Percentiles rank a stretch among this genome's conserved stretches.
Conservation (phyloP, 2,888 invertebrate genomes). For the Argynnis bischoffii region DNA sequence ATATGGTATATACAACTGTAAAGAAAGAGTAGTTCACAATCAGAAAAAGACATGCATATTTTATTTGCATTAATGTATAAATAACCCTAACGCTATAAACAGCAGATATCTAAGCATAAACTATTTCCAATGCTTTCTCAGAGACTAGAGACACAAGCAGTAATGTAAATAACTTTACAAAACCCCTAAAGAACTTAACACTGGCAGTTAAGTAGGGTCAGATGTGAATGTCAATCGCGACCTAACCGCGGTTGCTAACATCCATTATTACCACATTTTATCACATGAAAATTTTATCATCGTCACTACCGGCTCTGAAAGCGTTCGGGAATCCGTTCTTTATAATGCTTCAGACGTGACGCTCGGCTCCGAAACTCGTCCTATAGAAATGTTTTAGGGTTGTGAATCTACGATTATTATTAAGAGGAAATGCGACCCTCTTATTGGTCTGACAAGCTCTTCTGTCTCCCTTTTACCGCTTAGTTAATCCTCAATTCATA, state of each 20-base stretch:
- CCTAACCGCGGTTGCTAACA: constrained; percentile 28
- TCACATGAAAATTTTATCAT: constrained; percentile 51
- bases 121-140: no score
- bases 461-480: constrained; percentile 27
- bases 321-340: constrained; percentile 65
- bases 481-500: constrained; percentile 24
- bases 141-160: neutral
- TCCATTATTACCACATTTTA: constrained; percentile 37
- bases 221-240: constrained; percentile 28
- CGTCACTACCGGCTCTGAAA: constrained; percentile 48
- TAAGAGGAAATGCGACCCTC: constrained; percentile 32
- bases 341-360: constrained; percentile 55
- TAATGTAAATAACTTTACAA: constrained; percentile 5
- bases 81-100: no score
- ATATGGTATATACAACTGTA: no score
- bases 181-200: constrained; percentile 6
- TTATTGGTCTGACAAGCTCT: constrained; percentile 35
- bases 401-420: constrained; percentile 43
- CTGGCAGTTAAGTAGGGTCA: constrained; percentile 24
- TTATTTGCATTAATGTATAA: neutral
- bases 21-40: no score
- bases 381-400: constrained; percentile 52
- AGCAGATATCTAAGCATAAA: no score
- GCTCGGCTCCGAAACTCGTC: constrained; percentile 48
- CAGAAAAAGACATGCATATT: no score